A percentile compares a stretch with the other conserved stretches of the same genome.
These are phyloP conservation scores for Gymnoscopelus braueri DNA, from an alignment of 2,797 vertebrate genomes.

Conservation along the genomic window DNA sequence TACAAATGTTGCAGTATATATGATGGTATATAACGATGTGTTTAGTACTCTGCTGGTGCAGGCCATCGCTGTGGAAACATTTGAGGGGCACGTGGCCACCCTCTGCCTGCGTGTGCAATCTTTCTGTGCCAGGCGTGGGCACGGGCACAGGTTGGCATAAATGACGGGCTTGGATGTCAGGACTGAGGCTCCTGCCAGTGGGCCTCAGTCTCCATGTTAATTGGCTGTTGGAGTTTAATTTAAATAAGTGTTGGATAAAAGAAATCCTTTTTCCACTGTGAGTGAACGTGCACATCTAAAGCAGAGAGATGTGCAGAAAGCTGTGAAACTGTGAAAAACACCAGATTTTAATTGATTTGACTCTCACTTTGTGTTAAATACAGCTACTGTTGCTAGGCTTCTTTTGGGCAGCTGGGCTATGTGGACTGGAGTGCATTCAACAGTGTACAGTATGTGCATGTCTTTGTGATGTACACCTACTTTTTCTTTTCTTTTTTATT, in stretches of 20 bases:
- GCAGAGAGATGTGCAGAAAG: slow-evolving; percentile 39
- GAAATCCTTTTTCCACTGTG: slow-evolving; percentile 61
- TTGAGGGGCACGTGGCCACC: slow-evolving; percentile 50
- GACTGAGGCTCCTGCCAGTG: slow-evolving; percentile 62
- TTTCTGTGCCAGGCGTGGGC: slow-evolving; percentile 61
- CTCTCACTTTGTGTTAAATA: too few relatives aligned
- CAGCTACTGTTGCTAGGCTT: too few relatives aligned
- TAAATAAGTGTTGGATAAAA: slow-evolving; percentile 69
- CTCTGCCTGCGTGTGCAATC: slow-evolving; percentile 57
- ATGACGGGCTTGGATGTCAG: slow-evolving; percentile 76
- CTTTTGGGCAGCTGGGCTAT: too few relatives aligned
- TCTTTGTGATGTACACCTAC: background rate
- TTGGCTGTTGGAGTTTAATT: slow-evolving; percentile 67
- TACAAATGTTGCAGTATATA: too few relatives aligned
- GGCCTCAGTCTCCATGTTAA: slow-evolving; percentile 68
- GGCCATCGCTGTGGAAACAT: slow-evolving; percentile 43
- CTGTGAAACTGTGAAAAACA: background rate
- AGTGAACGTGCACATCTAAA: slow-evolving; percentile 51
- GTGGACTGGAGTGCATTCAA: too few relatives aligned
- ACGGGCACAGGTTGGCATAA: slow-evolving; percentile 57
- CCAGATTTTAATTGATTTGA: too few relatives aligned
- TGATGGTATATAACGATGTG: background rate
- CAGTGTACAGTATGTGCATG: too few relatives aligned
- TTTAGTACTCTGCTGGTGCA: slow-evolving; percentile 36
- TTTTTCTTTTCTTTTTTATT: slow-evolving; percentile 33